Conservation (phyloP, 2,797 vertebrate species). For the Lemur catta region DNA sequence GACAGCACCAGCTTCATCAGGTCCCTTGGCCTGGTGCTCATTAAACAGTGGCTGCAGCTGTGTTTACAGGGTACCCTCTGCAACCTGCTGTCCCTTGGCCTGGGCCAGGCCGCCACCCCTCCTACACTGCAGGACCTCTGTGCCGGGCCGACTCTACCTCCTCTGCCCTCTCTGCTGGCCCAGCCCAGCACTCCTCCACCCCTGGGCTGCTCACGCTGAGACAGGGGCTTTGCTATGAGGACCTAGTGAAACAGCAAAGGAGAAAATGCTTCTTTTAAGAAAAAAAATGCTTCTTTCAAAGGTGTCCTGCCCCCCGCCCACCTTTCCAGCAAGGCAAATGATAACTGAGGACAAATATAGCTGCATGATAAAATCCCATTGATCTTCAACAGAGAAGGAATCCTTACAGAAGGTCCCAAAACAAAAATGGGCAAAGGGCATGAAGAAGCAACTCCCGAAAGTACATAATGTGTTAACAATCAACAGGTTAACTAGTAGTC, state of each 20-base stretch:
- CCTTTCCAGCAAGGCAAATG: neutral
- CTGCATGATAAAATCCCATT: neutral
- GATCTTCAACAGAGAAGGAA: neutral
- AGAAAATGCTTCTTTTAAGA: neutral
- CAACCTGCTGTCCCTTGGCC: neutral
- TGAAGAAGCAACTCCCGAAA: neutral
- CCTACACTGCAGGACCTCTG: accelerated
- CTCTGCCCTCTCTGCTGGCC: neutral
- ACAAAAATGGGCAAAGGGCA: neutral
- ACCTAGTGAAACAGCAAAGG: neutral
- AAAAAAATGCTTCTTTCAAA: neutral
- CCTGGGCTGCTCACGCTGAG: accelerated
- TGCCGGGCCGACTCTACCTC: accelerated
- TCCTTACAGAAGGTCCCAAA: neutral
- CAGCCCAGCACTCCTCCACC: neutral
- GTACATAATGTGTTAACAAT: accelerated
- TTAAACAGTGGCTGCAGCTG: neutral
- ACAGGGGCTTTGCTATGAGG: accelerated
- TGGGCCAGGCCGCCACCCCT: neutral
- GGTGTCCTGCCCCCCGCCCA: neutral
- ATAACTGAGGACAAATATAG: neutral
- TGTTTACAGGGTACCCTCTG: neutral
- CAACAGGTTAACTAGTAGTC: neutral
- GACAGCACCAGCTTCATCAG: neutral
- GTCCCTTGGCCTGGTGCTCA: neutral